Evolutionary conservation across 2,113 vertebrate species (phyloP), one percentile per base, ranked within the genome.

Genomic region (Microtus ochrogaster): DNA sequence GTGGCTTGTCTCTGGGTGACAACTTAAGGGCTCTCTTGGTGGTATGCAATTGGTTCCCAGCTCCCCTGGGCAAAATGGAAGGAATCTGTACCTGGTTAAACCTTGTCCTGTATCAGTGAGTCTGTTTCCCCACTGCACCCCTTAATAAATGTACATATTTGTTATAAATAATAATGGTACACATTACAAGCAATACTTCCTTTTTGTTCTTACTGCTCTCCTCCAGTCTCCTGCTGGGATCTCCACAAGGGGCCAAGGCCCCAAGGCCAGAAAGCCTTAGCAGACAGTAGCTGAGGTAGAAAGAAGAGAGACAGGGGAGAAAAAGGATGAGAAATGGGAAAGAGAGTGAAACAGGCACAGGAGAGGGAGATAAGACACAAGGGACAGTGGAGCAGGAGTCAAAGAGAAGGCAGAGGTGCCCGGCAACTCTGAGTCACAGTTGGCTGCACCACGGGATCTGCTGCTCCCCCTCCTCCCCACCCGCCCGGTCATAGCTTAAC

Each of bases 311-410:
- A 11, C 19, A 30, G 22, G 16, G 16, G 22, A 10, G 12, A 68
- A 7, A 36, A 72, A 26, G 22, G 28, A 12, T 39, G n/a, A 84
- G 77, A 82, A 36, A 76, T 3, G 41, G 22, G 11, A 4, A 1
- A 5, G 55, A 33, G 24, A 0, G 26, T 7, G 8, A 58, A 1
- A 3, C 2, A 4, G 19, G 22, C 7, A 3, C 8, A 39, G 30
- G 10, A 39, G 10, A n/a, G 30, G 14, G 5, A 61, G 63, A 19
- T 0, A 12, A 3, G 33, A 28, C 47, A 52, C 22, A 81, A 33
- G 22, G 2, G 1, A 55, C 36, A 63, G 55, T 9, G 68, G 26
- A 24, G 4, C 26, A 19, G 33, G 7, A 30, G 63, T 55, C 74
- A 63, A 58, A 44, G 41, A 26, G n/a, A 41, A 41, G 88, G 14